These are phyloP conservation scores for Disparrhopalites patrizii DNA, from an alignment of 2,888 invertebrate species.

Conservation along the genomic window DNA sequence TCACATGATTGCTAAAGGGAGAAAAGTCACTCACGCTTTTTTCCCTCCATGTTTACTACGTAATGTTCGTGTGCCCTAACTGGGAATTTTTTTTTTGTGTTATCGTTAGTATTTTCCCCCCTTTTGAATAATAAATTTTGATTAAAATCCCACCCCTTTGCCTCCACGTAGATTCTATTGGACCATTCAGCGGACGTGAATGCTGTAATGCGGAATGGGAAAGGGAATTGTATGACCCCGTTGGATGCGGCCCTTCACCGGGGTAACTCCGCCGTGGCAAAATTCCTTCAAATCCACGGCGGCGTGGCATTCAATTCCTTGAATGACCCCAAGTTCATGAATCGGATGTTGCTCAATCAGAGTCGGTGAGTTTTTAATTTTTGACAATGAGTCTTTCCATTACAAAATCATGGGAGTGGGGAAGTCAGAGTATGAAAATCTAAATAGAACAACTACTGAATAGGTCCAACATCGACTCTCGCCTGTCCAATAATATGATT, in stretches of 20 bases:
- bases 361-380: conserved; percentile 21
- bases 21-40: too few species aligned
- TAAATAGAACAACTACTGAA: conserved; percentile 2
- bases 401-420: too few species aligned
- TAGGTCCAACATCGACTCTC: conserved; percentile 24
- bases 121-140: too few species aligned
- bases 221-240: conserved; percentile 81
- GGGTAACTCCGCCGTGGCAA: conserved; percentile 84
- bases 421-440: conserved; percentile 9
- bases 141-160: too few species aligned
- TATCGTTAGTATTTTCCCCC: conserved; percentile 28
- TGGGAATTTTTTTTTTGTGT: too few species aligned
- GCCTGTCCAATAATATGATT: conserved; percentile 28
- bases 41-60: too few species aligned
- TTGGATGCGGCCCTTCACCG: conserved; percentile 84
- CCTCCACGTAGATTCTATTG: conserved; percentile 60
- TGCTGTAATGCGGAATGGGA: conserved; percentile 73
- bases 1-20: too few species aligned
- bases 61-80: not conserved
- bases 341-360: conserved; percentile 21
- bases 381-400: too few species aligned
- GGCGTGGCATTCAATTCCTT: conserved; percentile 69
- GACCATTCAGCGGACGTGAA: conserved; percentile 83
- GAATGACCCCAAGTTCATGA: conserved; percentile 37
- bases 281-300: conserved; percentile 85